phyloP scores from a whole-genome alignment of 2,113 vertebrate species.

The Heloderma charlesbogerti region DNA sequence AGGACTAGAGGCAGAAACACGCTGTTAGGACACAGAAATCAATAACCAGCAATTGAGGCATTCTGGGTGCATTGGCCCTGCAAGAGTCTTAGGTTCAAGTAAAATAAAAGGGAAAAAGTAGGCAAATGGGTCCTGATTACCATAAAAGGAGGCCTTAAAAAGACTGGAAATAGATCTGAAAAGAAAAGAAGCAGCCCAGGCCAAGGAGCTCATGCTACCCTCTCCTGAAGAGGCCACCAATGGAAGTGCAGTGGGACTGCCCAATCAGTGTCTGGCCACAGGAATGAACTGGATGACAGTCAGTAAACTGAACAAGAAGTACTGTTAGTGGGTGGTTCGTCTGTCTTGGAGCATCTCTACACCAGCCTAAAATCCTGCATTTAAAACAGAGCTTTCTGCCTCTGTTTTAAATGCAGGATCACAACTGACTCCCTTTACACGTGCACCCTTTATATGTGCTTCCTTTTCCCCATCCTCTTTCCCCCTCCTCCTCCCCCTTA shows the following conservation, averaged over 20 bases:
- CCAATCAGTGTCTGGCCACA: too few relatives aligned
- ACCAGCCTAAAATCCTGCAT: too few relatives aligned
- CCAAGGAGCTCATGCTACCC: background rate
- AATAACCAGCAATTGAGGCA: background rate
- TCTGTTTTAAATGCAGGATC: too few relatives aligned
- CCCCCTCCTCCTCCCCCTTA: too few relatives aligned
- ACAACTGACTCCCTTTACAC: too few relatives aligned
- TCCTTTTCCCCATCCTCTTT: too few relatives aligned
- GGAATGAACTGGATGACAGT: too few relatives aligned
- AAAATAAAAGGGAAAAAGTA: background rate
- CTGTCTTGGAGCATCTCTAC: too few relatives aligned
- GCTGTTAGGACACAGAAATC: background rate
- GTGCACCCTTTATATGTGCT: too few relatives aligned
- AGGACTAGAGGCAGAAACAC: background rate
- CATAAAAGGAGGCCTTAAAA: background rate
- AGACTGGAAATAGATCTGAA: background rate
- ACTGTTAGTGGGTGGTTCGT: too few relatives aligned
- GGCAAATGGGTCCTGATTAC: background rate
- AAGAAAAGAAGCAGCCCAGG: background rate
- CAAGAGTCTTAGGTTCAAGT: background rate
- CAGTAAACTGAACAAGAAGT: too few relatives aligned
- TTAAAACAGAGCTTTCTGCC: too few relatives aligned
- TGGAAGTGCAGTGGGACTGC: background rate
- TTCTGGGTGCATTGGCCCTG: background rate
- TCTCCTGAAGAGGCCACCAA: background rate